Evolutionary conservation across 2,888 invertebrate species (phyloP), one percentile per base, ranked within the genome.

Genomic region (Entomobrya multifasciata): DNA sequence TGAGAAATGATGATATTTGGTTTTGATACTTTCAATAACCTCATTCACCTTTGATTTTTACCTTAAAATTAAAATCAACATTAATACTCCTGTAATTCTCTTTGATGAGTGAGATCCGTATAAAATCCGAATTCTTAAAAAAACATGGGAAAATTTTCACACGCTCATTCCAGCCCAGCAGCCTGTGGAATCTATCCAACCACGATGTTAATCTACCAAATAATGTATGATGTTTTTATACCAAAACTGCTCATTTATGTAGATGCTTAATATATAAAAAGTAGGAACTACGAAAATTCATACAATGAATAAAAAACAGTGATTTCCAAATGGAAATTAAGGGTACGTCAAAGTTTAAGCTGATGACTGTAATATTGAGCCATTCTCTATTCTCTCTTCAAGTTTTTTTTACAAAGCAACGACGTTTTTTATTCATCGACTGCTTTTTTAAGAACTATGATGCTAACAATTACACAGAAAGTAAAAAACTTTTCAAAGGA

Each of bases 161-260:
- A 85, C 85, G 85, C 17, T 79, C 36, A 27, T 11, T 72, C 5
- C 55, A 79, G 36, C 15, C 49, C 44, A 41, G 17, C 60, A 52
- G 30, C 22, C 70, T 25, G 17, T 17, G n/a, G n/a, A n/a, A n/a
- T n/a, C n/a, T n/a, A n/a, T n/a, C n/a, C n/a, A n/a, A n/a, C n/a
- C n/a, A n/a, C n/a, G n/a, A n/a, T n/a, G n/a, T 86, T 86, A 81
- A 84, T 76, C 79, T 60, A 60, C 57, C n/a, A 22, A 41, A 81
- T n/a, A n/a, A n/a, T n/a, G 62, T 25, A 65, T 20, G n/a, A 65
- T 36, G 36, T 65, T 36, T 47, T 17, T 47, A 47, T 47, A 25
- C 70, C 47, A 44, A 44, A 47, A 70, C 47, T 70, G 70, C 70
- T 70, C 70, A 70, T 47, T 70, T 70, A 47, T 47, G 25, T 30